A percentile compares a stretch with the other conserved stretches of the same genome.
phyloP scores from a whole-genome alignment of 2,113 vertebrate genomes.

The Hipposideros armiger region DNA sequence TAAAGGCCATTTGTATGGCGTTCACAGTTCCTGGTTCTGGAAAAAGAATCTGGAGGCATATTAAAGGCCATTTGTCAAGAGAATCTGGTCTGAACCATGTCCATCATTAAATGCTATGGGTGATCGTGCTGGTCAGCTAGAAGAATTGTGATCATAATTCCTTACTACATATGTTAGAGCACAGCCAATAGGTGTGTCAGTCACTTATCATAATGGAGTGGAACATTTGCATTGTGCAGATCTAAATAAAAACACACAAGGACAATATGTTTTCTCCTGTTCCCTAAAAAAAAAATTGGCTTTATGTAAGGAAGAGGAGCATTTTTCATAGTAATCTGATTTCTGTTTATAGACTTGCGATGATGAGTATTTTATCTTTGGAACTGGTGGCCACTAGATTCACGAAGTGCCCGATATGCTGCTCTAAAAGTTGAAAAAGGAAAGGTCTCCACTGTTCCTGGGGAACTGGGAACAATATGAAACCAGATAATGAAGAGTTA shows the following conservation, averaged over 20 bases:
- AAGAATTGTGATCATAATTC: background rate
- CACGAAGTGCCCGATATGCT: background rate
- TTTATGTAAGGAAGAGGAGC: background rate
- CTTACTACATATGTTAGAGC: background rate
- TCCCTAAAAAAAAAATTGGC: background rate
- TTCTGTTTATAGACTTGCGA: background rate
- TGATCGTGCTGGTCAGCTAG: background rate
- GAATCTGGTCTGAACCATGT: background rate
- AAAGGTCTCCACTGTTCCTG: background rate
- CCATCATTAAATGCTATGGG: background rate
- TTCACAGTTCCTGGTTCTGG: background rate
- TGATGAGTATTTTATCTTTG: slow-evolving; percentile 7
- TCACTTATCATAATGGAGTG: background rate
- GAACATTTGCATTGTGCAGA: background rate
- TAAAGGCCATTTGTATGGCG: background rate
- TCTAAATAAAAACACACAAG: slow-evolving; percentile 3
- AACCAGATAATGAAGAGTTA: slow-evolving; percentile 80
- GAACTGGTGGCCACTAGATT: background rate
- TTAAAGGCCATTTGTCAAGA: background rate
- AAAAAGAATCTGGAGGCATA: background rate
- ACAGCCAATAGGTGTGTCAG: background rate
- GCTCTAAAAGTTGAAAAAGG: background rate
- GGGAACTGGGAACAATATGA: slow-evolving; percentile 3
- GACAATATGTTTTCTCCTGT: background rate
- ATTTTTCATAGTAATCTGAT: background rate